Evolutionary conservation across 2,888 invertebrate genomes (phyloP).

Genomic region (Erynnis tages): DNA sequence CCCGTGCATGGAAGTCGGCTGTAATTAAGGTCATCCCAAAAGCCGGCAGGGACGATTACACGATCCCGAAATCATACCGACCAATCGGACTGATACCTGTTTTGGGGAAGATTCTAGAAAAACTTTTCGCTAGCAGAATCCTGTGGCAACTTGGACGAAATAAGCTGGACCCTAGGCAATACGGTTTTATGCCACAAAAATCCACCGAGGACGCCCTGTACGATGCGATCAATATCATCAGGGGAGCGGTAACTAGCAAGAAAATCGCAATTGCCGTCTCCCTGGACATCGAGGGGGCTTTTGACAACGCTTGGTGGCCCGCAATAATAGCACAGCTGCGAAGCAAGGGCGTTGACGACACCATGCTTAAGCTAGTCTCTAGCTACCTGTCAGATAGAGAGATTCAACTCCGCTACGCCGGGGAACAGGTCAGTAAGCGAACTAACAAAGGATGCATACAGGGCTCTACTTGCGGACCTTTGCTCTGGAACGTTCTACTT

Average conservation of each 20-base stretch:
- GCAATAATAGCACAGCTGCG: slow-evolving; percentile 10
- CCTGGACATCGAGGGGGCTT: slow-evolving; percentile 34
- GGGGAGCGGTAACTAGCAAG: not conserved
- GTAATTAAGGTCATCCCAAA: slow-evolving; percentile 9
- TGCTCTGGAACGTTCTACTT: slow-evolving; percentile 32
- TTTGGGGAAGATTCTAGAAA: slow-evolving; percentile 30
- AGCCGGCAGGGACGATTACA: slow-evolving; percentile 19
- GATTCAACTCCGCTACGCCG: slow-evolving; percentile 25
- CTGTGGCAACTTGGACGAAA: slow-evolving; percentile 12
- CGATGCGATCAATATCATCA: slow-evolving; percentile 11
- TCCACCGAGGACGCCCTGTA: slow-evolving; percentile 30
- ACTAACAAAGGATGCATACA: slow-evolving; percentile 33
- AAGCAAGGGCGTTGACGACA: not conserved
- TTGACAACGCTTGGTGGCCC: slow-evolving; percentile 34
- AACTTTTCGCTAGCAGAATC: slow-evolving; percentile 23
- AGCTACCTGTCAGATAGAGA: slow-evolving; percentile 26
- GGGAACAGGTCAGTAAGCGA: not conserved
- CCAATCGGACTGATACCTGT: slow-evolving; percentile 30
- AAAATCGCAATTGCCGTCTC: slow-evolving; percentile 24
- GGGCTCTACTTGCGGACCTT: slow-evolving; percentile 30
- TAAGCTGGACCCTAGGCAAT: slow-evolving; percentile 23
- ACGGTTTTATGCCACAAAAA: slow-evolving; percentile 31
- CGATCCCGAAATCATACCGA: slow-evolving; percentile 23
- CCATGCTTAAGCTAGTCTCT: slow-evolving; percentile 5
- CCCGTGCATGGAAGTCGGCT: slow-evolving; percentile 27